Evolutionary conservation across 2,888 invertebrate species (phyloP), one percentile per base, ranked within the genome.

Genomic region (Catotricha subobsoleta): DNA sequence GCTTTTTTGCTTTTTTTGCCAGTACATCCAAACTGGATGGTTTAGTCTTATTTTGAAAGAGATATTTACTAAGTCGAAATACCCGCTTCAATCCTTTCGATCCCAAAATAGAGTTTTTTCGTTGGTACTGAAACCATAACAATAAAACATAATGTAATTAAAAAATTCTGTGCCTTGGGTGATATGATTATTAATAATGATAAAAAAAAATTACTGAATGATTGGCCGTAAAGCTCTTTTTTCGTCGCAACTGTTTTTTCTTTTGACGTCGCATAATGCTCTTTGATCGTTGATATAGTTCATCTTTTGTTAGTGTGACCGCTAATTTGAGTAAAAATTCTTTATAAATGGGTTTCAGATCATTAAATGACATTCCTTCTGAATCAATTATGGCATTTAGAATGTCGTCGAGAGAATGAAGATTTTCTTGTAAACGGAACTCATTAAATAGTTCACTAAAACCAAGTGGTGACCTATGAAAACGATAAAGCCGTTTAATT

Each of bases 341-440:
- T 59, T 88, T 86, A 58, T 90, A 88, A 46, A 88, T 80, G 33
- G 88, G 88, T 59, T 87, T 87, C 45, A 90, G 68, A 54, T 88
- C 87, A 64, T 88, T 88, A 60, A 87, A 88, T 42, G 86, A 86
- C 87, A 88, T 88, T 44, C 88, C 88, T 58, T 88, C 84, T 27
- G 86, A 78, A 60, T 87, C 83, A 51, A 90, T 84, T 56, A 90
- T 88, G 54, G 82, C 81, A 53, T 79, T 81, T 39, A 90, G 67
- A 51, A 86, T 86, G 53, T 86, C 86, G 56, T 88, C 87, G 64
- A 87, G 74, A 43, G 82, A 86, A 56, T 83, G 81, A 40, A 87
- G 69, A 53, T 86, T 86, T 65, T 87, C 87, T 63, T 87, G 84
- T 53, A 83, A 74, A 51, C 82, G 74, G 54, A 86, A 80, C 66